Conservation (phyloP, 2,888 invertebrate species). For the Merodon equestris region DNA sequence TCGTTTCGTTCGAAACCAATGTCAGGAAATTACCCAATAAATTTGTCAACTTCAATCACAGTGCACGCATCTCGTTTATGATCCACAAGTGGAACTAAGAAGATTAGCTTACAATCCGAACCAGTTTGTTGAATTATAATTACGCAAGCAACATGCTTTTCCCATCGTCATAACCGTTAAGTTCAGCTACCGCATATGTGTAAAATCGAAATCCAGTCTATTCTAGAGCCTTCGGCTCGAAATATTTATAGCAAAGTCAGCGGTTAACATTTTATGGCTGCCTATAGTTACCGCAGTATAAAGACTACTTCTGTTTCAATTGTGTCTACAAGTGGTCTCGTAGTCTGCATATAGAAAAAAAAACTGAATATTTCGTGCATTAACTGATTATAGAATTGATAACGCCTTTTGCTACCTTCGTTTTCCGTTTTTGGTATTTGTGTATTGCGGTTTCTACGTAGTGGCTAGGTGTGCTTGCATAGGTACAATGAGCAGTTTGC, state of each 20-base stretch:
- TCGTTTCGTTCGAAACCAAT: too few species aligned
- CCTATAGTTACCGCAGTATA: slow-evolving; percentile 41
- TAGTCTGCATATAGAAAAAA: slow-evolving; percentile 32
- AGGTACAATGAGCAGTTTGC: slow-evolving; percentile 33
- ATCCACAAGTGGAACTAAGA: too few species aligned
- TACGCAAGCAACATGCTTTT: neutral
- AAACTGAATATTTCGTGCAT: slow-evolving; percentile 38
- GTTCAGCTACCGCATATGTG: slow-evolving; percentile 40
- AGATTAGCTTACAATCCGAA: too few species aligned
- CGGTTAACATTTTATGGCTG: slow-evolving; percentile 61
- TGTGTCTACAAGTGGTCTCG: slow-evolving; percentile 34
- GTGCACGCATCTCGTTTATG: too few species aligned
- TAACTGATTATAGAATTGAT: slow-evolving; percentile 57
- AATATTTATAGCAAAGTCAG: slow-evolving; percentile 66
- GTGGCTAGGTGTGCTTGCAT: slow-evolving; percentile 27
- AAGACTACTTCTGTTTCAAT: slow-evolving; percentile 59
- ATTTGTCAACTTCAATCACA: too few species aligned
- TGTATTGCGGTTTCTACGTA: slow-evolving; percentile 40
- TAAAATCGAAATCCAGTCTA: too few species aligned
- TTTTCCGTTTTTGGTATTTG: slow-evolving; percentile 61
- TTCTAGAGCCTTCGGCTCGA: neutral
- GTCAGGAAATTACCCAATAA: too few species aligned
- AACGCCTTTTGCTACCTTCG: slow-evolving; percentile 50
- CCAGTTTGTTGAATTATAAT: too few species aligned
- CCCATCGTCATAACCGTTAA: slow-evolving; percentile 8